A percentile compares a stretch with the other conserved stretches of the same genome.
Evolutionary conservation across 2,113 vertebrate species (phyloP).

Genomic region (Bucco capensis): DNA sequence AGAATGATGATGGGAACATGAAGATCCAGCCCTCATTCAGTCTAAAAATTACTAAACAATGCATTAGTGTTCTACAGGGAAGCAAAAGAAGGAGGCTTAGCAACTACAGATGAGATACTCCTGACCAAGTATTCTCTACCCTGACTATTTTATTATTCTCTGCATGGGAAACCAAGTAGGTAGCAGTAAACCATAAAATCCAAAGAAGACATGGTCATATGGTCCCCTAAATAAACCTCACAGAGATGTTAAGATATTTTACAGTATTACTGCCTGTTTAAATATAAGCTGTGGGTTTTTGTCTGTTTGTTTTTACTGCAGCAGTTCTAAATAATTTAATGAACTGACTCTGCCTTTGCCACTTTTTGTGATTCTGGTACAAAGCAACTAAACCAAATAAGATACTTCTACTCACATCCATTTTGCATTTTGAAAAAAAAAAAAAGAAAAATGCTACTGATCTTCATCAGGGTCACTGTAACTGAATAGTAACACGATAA

Average conservation of each 20-base stretch:
- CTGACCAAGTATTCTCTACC: not conserved
- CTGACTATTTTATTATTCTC: not conserved
- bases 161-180: not conserved
- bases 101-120: not conserved
- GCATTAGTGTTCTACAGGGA: not conserved
- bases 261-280: not conserved
- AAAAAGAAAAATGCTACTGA: not conserved
- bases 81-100: not conserved
- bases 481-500: not conserved
- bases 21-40: not conserved
- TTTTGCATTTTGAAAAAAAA: constrained; percentile 45
- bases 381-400: constrained; percentile 49
- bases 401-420: constrained; percentile 13
- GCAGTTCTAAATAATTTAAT: constrained; percentile 19
- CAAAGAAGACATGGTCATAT: not conserved
- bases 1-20: not conserved
- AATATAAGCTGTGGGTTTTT: not conserved
- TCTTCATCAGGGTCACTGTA: not conserved
- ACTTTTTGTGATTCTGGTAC: not conserved
- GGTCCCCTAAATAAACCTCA: constrained; percentile 32
- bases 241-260: not conserved
- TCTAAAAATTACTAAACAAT: not conserved
- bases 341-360: not conserved
- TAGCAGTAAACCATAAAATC: constrained; percentile 26
- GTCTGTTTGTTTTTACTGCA: not conserved